Percentiles rank a stretch among this genome's conserved stretches.
phyloP scores from a whole-genome alignment of 2,113 vertebrate genomes.

The Cnemophilus loriae region DNA sequence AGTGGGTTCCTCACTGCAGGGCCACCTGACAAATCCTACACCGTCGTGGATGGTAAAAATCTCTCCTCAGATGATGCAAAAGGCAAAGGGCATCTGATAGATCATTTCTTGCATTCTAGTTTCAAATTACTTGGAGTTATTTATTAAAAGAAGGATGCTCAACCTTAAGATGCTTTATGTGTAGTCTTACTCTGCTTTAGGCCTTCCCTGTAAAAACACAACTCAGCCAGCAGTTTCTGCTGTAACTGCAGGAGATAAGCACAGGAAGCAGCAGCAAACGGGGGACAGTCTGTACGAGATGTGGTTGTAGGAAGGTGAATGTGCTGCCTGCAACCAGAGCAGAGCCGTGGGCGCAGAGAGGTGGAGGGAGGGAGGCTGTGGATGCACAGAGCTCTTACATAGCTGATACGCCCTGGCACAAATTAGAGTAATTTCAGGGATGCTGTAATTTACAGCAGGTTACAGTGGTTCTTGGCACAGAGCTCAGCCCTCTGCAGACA shows the following conservation, averaged over 20 bases:
- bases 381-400: not conserved
- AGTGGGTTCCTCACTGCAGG: accelerated
- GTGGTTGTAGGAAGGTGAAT: accelerated
- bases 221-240: not conserved
- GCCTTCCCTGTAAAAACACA: not conserved
- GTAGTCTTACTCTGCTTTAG: not conserved
- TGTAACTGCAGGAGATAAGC: not conserved
- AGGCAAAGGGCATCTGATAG: accelerated
- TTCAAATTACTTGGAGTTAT: not conserved
- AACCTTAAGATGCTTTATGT: not conserved
- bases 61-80: not conserved
- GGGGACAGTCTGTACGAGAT: not conserved
- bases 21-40: too few species aligned
- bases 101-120: not conserved
- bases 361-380: not conserved
- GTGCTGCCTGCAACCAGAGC: not conserved
- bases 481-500: not conserved
- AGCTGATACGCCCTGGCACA: not conserved
- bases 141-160: not conserved
- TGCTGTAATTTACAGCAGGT: not conserved
- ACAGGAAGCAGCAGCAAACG: not conserved
- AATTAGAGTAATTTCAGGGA: not conserved
- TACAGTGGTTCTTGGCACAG: not conserved
- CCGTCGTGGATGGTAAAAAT: not conserved
- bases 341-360: not conserved